Evolutionary conservation across 2,797 vertebrate genomes (phyloP).

Genomic region (Dromococcyx pavoninus): DNA sequence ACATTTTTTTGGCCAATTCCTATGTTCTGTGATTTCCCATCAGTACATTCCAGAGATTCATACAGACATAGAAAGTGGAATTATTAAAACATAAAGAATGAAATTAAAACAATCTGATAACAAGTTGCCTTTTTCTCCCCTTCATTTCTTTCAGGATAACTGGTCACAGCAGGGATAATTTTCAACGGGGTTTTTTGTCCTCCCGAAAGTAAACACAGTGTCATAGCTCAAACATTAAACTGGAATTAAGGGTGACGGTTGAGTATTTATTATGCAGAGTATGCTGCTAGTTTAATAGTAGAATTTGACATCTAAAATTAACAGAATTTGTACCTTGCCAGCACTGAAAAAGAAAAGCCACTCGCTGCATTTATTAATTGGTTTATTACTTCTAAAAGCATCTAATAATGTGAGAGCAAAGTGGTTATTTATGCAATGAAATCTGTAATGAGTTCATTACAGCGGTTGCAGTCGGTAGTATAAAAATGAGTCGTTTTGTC

Average conservation of each 20-base stretch:
- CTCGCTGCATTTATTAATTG: slow-evolving; percentile 19
- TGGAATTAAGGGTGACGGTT: slow-evolving; percentile 13
- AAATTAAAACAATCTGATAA: neutral
- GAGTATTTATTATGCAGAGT: slow-evolving; percentile 15
- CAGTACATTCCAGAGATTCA: neutral
- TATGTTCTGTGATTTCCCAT: neutral
- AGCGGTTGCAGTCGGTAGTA: neutral
- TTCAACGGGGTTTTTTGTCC: neutral
- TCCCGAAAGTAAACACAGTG: neutral
- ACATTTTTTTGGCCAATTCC: neutral
- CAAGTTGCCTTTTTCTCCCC: neutral
- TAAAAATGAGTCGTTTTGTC: neutral
- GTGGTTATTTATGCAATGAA: neutral
- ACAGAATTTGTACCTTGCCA: slow-evolving; percentile 12
- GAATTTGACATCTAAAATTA: slow-evolving; percentile 28
- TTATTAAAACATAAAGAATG: neutral
- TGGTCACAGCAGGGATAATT: neutral
- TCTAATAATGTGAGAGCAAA: neutral
- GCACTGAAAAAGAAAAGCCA: neutral
- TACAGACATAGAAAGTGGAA: neutral
- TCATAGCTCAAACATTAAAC: neutral
- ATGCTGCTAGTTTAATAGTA: slow-evolving; percentile 3
- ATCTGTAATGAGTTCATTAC: neutral
- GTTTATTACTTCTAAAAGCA: slow-evolving; percentile 37
- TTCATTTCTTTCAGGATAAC: neutral